Base-by-base conservation (phyloP, 2,888 invertebrate species). In the Caenorhabditis virilis region DNA sequence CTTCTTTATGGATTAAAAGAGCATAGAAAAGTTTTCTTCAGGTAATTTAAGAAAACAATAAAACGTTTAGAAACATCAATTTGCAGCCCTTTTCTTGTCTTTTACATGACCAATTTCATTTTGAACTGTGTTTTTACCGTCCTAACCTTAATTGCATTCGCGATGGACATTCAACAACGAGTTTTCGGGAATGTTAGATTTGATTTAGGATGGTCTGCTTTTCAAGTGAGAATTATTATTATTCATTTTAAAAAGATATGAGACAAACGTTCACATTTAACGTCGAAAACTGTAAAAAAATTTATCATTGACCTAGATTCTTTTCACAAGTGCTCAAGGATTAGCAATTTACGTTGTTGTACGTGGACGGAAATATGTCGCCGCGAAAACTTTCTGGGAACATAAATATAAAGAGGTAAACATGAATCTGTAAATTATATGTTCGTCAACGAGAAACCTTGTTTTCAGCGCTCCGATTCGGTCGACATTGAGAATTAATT, bases 311-410 rank as follows among this genome's bases (percentile, higher is more conserved):
- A 47, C 68, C 23, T 50, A 73, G 73, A 59, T 76, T n/a, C 16
- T 38, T 15, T 76, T 74, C 68, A 74, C 72, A 1, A 41, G 62
- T 2, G 70, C 72, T 6, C 76, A 76, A 59, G 72, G 68, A 15
- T 62, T 76, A 6, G 76, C 76, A 1, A 76, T 76, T 20, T 76
- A 76, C 38, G 76, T 76, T 9, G 76, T 76, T 13, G 60, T 72
- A 58, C 64, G 69, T 33, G 72, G 72, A 5, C 39, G 76, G n/a
- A 62, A 63, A 36, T 76, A 76, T 41, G 63, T 69, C 30, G 70
- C 65, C 4, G 73, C 73, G 20, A 74, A 67, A 59, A 60, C 51
- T 9, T 67, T 66, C 35, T 74, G 71, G 68, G 55, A 53, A 43
- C 36, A 54, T 20, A 67, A 64, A 38, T 65, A 49, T 23, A 66